A percentile compares a stretch with the other conserved stretches of the same genome.
Conservation (phyloP, 2,113 vertebrate genomes). For the Notechis scutatus region DNA sequence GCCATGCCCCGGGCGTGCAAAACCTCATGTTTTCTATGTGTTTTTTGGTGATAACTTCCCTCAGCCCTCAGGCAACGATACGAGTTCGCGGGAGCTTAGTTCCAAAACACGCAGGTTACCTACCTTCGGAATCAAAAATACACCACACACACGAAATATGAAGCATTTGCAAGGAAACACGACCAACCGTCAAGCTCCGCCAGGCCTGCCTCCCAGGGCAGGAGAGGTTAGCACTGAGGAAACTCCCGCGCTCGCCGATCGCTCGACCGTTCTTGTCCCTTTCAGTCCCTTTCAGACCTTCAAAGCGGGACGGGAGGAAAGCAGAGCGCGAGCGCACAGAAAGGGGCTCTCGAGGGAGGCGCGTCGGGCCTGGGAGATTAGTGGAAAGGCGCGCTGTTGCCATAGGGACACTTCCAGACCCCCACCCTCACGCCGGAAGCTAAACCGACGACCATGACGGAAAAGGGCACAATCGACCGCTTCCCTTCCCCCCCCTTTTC, state of each 20-base stretch:
- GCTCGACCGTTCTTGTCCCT: no score
- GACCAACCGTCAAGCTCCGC: neutral
- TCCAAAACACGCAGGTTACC: neutral
- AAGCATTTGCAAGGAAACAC: neutral
- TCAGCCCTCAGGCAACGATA: neutral
- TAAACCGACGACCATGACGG: neutral
- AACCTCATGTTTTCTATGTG: neutral
- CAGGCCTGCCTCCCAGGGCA: neutral
- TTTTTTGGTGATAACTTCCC: neutral
- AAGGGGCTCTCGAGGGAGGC: neutral
- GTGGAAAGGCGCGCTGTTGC: neutral
- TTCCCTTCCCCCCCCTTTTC: no score
- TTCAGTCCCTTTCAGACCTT: neutral
- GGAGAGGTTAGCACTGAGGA: neutral
- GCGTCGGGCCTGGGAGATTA: neutral
- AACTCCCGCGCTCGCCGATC: neutral
- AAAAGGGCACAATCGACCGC: no score
- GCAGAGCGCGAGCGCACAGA: neutral
- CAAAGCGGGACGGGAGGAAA: neutral
- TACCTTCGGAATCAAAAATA: neutral
- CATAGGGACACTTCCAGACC: neutral
- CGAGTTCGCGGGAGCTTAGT: neutral
- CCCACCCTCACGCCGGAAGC: neutral
- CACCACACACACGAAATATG: no score
- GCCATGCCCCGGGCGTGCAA: neutral